A percentile compares a stretch with the other conserved stretches of the same genome.
Evolutionary conservation across 2,113 vertebrate genomes (phyloP).

Genomic region (Saccopteryx bilineata): DNA sequence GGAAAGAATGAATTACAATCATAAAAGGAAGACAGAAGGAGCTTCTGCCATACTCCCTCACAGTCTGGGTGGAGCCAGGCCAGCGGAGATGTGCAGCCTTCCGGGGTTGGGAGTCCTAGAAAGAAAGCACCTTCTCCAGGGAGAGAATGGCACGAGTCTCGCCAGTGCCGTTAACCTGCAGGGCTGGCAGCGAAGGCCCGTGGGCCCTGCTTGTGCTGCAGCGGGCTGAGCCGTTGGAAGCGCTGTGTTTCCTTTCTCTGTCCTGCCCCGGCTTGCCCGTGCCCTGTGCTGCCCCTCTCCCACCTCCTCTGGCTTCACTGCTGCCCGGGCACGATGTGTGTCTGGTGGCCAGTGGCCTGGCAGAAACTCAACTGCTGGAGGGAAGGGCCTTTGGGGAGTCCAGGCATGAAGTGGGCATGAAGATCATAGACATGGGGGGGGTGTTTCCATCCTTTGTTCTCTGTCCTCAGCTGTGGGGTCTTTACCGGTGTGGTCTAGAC

Average conservation of each 20-base stretch:
- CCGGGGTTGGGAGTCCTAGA: background rate
- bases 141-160: conserved; percentile 61
- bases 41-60: background rate
- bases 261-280: background rate
- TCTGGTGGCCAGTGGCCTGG: conserved; percentile 57
- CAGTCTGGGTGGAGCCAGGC: conserved; percentile 42
- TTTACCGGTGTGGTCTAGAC: background rate
- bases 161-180: conserved; percentile 73
- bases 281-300: conserved; percentile 50
- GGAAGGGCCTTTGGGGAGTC: conserved; percentile 54
- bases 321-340: conserved; percentile 52
- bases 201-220: background rate
- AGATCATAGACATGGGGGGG: conserved; percentile 32
- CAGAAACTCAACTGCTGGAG: conserved; percentile 9
- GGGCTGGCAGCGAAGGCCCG: conserved; percentile 47
- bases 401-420: background rate
- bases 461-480: background rate
- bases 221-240: conserved; percentile 58
- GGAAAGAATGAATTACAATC: conserved; percentile 72
- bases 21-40: conserved; percentile 61
- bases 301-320: background rate
- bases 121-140: conserved; percentile 55
- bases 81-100: conserved; percentile 33
- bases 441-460: background rate
- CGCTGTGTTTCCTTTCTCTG: background rate